Conservation (phyloP, 2,113 vertebrate genomes). For the Ammodytes marinus region DNA sequence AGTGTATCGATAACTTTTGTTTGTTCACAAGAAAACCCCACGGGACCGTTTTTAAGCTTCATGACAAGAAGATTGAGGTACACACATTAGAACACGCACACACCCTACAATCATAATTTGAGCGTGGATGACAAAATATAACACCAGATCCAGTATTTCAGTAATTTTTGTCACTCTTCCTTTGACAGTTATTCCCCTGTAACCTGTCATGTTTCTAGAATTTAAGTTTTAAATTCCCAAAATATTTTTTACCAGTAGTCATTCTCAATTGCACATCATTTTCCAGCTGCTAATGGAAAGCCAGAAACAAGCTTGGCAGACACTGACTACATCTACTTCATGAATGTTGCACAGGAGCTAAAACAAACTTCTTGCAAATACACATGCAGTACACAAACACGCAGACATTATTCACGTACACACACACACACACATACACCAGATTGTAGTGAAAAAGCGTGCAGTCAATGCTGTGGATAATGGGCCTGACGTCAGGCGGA, state of each 20-base stretch:
- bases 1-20: background rate
- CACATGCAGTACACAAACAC: conserved; percentile 22
- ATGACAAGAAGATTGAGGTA: conserved; percentile 27
- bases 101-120: conserved; percentile 1
- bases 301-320: conserved; percentile 33
- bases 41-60: background rate
- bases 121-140: background rate
- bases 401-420: background rate
- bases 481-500: conserved; percentile 77
- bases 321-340: background rate
- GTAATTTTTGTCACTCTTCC: background rate
- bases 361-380: conserved; percentile 28
- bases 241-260: conserved; percentile 19
- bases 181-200: background rate
- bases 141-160: background rate
- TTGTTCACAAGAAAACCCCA: background rate
- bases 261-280: conserved; percentile 23
- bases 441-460: conserved; percentile 48
- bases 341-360: background rate
- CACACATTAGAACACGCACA: conserved; percentile 9
- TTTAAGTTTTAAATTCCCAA: conserved; percentile 1
- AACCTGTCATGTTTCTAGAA: background rate
- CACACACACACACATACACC: conserved; percentile 5
- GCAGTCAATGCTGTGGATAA: conserved; percentile 69
- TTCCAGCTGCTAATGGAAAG: conserved; percentile 3